Percentiles rank a stretch among this genome's conserved stretches.
Evolutionary conservation across 2,113 vertebrate species (phyloP).

Genomic region (Strix uralensis): DNA sequence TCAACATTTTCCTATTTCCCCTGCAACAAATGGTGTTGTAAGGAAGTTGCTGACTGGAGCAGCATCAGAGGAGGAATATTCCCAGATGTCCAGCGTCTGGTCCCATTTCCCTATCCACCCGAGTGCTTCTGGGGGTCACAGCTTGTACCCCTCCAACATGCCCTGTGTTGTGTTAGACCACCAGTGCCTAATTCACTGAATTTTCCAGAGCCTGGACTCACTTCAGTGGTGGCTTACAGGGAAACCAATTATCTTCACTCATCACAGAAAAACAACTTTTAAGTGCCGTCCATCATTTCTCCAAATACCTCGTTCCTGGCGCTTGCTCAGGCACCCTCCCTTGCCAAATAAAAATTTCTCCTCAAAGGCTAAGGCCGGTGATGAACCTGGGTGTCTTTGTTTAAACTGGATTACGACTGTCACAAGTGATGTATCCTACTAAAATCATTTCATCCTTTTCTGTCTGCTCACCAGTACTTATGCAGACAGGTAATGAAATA

Average conservation of each 20-base stretch:
- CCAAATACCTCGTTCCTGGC: background rate
- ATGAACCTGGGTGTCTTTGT: background rate
- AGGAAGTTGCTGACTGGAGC: background rate
- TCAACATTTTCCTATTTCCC: background rate
- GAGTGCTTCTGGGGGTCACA: rapidly evolving
- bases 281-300: background rate
- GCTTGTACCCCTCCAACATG: rapidly evolving
- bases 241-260: background rate
- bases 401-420: background rate
- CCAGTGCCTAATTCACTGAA: background rate
- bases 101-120: rapidly evolving
- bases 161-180: background rate
- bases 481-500: background rate
- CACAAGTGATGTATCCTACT: background rate
- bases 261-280: background rate
- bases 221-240: background rate
- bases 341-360: background rate
- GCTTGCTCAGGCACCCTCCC: background rate
- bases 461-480: background rate
- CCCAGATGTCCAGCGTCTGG: background rate
- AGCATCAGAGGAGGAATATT: background rate
- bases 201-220: background rate
- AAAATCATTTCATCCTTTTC: background rate
- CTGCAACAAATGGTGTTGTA: background rate
- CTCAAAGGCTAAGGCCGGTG: background rate